Base-by-base conservation (phyloP, 1,140 invertebrate species). In the Drosophila kikkawai region DNA sequence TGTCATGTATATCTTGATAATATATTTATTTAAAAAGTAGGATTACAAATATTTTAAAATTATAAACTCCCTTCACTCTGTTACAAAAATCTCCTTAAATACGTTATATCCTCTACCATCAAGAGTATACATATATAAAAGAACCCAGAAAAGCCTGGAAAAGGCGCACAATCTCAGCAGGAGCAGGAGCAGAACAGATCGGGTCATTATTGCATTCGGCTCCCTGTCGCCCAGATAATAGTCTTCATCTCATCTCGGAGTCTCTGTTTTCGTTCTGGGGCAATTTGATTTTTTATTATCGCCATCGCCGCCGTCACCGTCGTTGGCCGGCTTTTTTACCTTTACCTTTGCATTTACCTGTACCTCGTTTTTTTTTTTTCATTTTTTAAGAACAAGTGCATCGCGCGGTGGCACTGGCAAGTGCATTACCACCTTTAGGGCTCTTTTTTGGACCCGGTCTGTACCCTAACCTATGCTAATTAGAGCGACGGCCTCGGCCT, bases 401-500 rank as follows among this genome's bases (percentile, higher is more conserved):
- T 37, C 51, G 19, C 34, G 12, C 51, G 19, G 53, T 39, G 53
- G 51, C 83, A 87, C 44, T 53, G 64, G 48, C 75, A 79, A 79
- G 67, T 82, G 84, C 84, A 51, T 51, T 6, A 75, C 53, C 53
- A 80, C 58, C 67, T 77, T 78, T 66, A 68, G 73, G 71, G 66
- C 36, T 53, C 37, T 70, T 44, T 32, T 47, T 58, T 17, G 60
- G 39, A 57, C 44, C 71, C 15, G 65, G 47, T 60, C 37, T 65
- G 51, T 73, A 42, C 51, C 44, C 65, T 48, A 68, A 65, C 79
- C 83, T 87, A 87, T 87, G 84, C 84, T 87, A 87, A 87, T 87
- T 87, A 87, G 85, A 88, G 80, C 84, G 68, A 71, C 84, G 84
- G 85, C 84, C 84, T 87, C 84, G 84, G 84, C 84, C 84, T 87